A percentile compares a stretch with the other conserved stretches of the same genome.
Evolutionary conservation across 2,888 invertebrate genomes (phyloP).

Genomic region (Amphipyra berbera): DNA sequence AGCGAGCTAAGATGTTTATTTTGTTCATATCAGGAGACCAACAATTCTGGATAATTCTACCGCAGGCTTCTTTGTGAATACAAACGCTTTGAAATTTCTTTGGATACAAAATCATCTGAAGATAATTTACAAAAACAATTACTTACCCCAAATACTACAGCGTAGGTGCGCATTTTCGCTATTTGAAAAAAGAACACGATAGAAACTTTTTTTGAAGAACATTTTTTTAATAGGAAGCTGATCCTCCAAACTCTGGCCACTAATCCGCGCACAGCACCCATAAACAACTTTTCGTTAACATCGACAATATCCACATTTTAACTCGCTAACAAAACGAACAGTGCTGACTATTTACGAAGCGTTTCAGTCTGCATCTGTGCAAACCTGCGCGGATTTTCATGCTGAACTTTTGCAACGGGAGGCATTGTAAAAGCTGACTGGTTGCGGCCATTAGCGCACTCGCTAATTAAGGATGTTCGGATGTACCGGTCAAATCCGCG

Average conservation of each 20-base stretch:
- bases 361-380: conserved; percentile 55
- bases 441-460: conserved; percentile 74
- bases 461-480: conserved; percentile 77
- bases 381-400: conserved; percentile 60
- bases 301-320: conserved; percentile 51
- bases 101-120: background rate
- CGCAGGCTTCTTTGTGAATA: conserved; percentile 22
- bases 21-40: conserved; percentile 12
- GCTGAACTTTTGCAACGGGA: conserved; percentile 61
- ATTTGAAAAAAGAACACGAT: too few relatives aligned
- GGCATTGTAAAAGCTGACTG: conserved; percentile 70
- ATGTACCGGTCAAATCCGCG: conserved; percentile 71
- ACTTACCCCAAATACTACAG: background rate
- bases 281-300: conserved; percentile 32
- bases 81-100: conserved; percentile 18
- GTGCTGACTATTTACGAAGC: conserved; percentile 63
- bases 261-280: conserved; percentile 6
- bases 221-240: background rate
- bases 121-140: conserved; percentile 7
- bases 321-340: conserved; percentile 52
- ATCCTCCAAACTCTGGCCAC: conserved; percentile 2
- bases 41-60: conserved; percentile 12
- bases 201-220: too few relatives aligned
- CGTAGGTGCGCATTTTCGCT: background rate
- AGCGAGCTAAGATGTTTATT: conserved; percentile 17